Percentiles rank a stretch among this genome's conserved stretches.
Evolutionary conservation across 2,797 vertebrate genomes (phyloP).

Genomic region (Tarsius wallacei): DNA sequence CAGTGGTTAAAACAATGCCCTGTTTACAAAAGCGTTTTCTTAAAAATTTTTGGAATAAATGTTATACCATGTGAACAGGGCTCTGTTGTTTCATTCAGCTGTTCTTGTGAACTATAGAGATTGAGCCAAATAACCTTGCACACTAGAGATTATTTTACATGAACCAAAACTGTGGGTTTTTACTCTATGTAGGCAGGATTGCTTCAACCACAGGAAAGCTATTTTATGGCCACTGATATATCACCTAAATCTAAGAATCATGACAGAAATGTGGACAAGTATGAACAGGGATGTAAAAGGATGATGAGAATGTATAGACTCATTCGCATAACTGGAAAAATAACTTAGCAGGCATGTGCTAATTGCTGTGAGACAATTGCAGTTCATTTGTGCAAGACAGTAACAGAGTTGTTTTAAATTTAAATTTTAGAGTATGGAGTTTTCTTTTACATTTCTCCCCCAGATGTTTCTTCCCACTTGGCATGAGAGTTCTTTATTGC

Average conservation of each 20-base stretch:
- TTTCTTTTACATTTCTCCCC: background rate
- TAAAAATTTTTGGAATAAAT: slow-evolving; percentile 38
- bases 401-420: background rate
- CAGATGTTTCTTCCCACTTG: background rate
- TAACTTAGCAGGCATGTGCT: background rate
- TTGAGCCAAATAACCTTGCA: background rate
- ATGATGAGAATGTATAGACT: background rate
- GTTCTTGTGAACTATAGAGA: slow-evolving; percentile 32
- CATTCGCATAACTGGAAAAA: background rate
- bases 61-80: background rate
- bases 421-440: slow-evolving; percentile 14
- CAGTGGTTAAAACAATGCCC: slow-evolving; percentile 38
- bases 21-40: slow-evolving; percentile 17
- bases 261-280: slow-evolving; percentile 24
- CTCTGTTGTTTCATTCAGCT: slow-evolving; percentile 39
- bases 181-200: background rate
- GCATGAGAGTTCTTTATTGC: background rate
- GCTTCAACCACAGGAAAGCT: slow-evolving; percentile 46
- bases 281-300: background rate
- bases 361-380: background rate
- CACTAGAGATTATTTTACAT: slow-evolving; percentile 53
- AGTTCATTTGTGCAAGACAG: background rate
- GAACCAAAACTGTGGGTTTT: slow-evolving; percentile 47
- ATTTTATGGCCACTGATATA: slow-evolving; percentile 64
- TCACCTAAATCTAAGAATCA: slow-evolving; percentile 18